Conservation (phyloP, 1,140 invertebrate genomes). For the Tetramorium simillimum region DNA sequence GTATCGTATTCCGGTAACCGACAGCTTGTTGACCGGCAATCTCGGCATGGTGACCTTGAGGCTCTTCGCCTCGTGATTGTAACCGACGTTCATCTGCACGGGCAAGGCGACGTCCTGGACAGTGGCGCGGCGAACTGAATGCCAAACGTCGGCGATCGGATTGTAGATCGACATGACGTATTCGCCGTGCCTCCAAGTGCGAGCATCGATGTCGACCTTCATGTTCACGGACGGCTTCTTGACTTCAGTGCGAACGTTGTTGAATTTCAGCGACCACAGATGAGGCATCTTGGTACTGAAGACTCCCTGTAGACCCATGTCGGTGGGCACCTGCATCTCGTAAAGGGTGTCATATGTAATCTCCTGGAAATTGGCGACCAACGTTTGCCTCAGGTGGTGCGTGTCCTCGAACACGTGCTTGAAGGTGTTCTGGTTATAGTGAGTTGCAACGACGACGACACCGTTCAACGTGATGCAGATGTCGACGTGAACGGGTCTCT, state of each 20-base stretch:
- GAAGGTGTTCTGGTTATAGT: constrained; percentile 60
- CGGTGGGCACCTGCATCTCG: constrained; percentile 79
- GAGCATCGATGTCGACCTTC: constrained; percentile 64
- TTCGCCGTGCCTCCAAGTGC: constrained; percentile 75
- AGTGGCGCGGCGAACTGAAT: constrained; percentile 76
- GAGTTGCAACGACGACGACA: constrained; percentile 55
- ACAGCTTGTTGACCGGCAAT: constrained; percentile 72
- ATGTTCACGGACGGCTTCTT: constrained; percentile 24
- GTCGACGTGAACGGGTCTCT: constrained; percentile 69
- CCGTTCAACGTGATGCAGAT: constrained; percentile 67
- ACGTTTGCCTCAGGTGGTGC: neutral
- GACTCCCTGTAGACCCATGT: constrained; percentile 82
- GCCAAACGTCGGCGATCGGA: constrained; percentile 80
- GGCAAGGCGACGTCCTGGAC: constrained; percentile 75
- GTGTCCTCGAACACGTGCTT: constrained; percentile 30
- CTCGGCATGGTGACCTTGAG: constrained; percentile 76
- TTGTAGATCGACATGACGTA: constrained; percentile 81
- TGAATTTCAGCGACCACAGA: constrained; percentile 67
- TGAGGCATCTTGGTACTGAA: constrained; percentile 76
- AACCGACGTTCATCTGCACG: constrained; percentile 72
- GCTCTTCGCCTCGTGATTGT: constrained; percentile 72
- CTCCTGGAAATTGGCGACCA: constrained; percentile 50
- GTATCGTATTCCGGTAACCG: constrained; percentile 72
- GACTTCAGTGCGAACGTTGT: constrained; percentile 24
- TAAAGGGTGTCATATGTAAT: constrained; percentile 70